These are phyloP conservation scores for Phalacrocorax brasilianus DNA, from an alignment of 2,113 vertebrate species.

Conservation along the genomic window DNA sequence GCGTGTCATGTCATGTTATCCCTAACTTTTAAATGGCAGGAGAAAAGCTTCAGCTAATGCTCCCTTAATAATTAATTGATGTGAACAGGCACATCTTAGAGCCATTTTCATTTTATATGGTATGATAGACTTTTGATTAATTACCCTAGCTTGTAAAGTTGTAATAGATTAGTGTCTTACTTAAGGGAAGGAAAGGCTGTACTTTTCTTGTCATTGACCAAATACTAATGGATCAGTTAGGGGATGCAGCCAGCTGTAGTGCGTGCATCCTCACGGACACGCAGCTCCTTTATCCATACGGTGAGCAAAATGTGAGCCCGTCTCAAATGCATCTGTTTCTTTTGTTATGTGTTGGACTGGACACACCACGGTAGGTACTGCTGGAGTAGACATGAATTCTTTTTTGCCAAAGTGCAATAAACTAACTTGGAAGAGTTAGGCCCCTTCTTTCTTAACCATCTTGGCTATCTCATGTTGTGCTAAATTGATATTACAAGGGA, in stretches of 20 bases:
- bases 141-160: conserved; percentile 46
- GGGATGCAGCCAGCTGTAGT: neutral
- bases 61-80: conserved; percentile 69
- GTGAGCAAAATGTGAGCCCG: neutral
- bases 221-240: conserved; percentile 11
- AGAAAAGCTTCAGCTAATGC: conserved; percentile 63
- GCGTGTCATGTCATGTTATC: neutral
- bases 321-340: neutral
- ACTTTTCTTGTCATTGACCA: conserved; percentile 54
- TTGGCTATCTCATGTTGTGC: neutral
- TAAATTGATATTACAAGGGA: neutral
- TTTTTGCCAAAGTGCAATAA: neutral
- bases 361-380: neutral
- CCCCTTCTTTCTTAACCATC: neutral
- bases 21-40: conserved; percentile 48
- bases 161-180: conserved; percentile 45
- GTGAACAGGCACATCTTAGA: conserved; percentile 50
- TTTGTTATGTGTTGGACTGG: neutral
- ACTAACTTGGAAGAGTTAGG: neutral
- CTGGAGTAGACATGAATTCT: neutral
- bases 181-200: conserved; percentile 44
- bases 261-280: neutral
- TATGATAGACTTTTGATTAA: conserved; percentile 70
- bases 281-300: neutral
- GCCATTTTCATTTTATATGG: conserved; percentile 63